Evolutionary conservation across 1,140 invertebrate species (phyloP), one percentile per base, ranked within the genome.

Genomic region (Mamestra configurata): DNA sequence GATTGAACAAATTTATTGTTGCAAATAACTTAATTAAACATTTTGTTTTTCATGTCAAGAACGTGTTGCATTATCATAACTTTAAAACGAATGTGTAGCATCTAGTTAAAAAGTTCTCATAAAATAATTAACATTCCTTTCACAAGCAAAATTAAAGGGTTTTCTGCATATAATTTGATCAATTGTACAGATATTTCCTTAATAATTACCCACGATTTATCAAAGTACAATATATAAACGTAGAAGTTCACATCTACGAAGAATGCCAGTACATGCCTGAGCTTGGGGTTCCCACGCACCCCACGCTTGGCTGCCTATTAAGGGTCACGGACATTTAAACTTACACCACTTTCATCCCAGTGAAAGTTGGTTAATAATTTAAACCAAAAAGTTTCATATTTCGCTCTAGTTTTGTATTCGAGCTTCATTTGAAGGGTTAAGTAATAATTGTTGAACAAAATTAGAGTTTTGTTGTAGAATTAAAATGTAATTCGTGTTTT

Each of bases 291-390:
- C 75, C 59, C 75, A 77, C 43, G 75, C 20, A 22, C 40, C 40
- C 24, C 40, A 37, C 75, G 75, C 11, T 51, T 22, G 43, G 24
- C 11, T 59, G 35, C 53, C 15, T 40, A 18, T 31, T 4, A 71
- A 59, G 71, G 75, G 57, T 51, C 57, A 59, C 3, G 75, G 57
- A 1, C 68, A 31, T 71, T 43, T 35, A 64, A 43, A 49, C 68
- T 49, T 24, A 8, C 49, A 64, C 75, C 57, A 66, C 75, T 59
- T 61, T 61, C 55, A 31, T 40, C 35, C 40, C 55, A 77, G 37
- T 8, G 57, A 77, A 77, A 77, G 75, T 80, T 82, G 82, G 79
- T 83, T 82, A 80, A 78, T 77, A 40, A 77, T 64, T 68, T 27
- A 13, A 18, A 77, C 76, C 57, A 70, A 40, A 66, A 40, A 64